Conservation (phyloP, 2,113 vertebrate species). For the Epinephelus moara region DNA sequence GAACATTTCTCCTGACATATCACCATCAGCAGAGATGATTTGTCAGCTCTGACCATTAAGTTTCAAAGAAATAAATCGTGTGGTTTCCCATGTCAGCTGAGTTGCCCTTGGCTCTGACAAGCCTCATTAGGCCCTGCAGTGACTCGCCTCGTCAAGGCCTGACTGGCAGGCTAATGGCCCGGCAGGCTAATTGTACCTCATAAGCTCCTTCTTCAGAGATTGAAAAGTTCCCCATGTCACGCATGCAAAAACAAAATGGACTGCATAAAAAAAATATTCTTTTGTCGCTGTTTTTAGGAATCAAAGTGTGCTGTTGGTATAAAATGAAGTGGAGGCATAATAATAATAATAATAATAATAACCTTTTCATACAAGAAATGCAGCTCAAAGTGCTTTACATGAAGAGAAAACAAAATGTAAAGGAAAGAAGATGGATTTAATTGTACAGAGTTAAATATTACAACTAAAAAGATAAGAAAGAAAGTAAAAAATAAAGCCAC, state of each 20-base stretch:
- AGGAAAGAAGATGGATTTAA: too few species aligned
- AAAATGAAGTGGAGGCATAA: neutral
- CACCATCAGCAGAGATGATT: slow-evolving; percentile 15
- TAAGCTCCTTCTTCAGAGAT: slow-evolving; percentile 16
- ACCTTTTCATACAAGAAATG: too few species aligned
- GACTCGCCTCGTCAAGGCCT: slow-evolving; percentile 14
- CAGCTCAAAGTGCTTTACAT: too few species aligned
- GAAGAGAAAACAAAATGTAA: too few species aligned
- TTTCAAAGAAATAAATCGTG: slow-evolving; percentile 28
- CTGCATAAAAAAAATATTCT: too few species aligned
- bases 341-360: too few species aligned
- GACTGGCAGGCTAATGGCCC: slow-evolving; percentile 59
- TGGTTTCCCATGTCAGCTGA: slow-evolving; percentile 15
- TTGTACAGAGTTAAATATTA: too few species aligned
- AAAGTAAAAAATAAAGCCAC: too few species aligned
- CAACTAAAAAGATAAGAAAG: too few species aligned
- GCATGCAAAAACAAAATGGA: neutral
- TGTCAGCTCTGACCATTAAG: slow-evolving; percentile 2
- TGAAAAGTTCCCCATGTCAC: neutral
- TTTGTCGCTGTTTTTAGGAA: neutral
- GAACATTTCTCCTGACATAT: neutral
- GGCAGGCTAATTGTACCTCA: slow-evolving; percentile 45
- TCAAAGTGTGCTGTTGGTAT: neutral
- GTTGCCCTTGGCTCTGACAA: slow-evolving; percentile 21
- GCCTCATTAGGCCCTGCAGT: slow-evolving; percentile 40